These are phyloP conservation scores for Phasianus colchicus DNA, from an alignment of 2,113 vertebrate species.

Conservation along the genomic window DNA sequence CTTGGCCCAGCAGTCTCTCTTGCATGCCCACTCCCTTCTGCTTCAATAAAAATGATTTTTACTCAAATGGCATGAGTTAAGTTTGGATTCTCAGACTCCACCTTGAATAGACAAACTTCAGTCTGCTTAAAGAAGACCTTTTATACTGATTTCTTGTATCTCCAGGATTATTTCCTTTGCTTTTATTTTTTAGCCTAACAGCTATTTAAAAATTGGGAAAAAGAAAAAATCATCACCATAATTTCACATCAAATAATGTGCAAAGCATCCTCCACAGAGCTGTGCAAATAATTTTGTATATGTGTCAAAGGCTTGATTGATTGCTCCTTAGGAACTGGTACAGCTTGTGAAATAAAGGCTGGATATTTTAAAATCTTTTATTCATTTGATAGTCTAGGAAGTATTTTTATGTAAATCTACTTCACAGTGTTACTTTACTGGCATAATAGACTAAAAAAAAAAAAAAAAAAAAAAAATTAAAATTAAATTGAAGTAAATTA, in stretches of 20 bases:
- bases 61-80: background rate
- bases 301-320: background rate
- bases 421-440: background rate
- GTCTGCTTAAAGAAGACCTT: background rate
- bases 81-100: background rate
- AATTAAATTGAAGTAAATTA: background rate
- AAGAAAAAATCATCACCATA: background rate
- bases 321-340: background rate
- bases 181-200: background rate
- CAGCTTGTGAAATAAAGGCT: background rate
- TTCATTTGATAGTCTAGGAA: background rate
- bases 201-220: background rate
- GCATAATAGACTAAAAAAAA: background rate
- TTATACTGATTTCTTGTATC: background rate
- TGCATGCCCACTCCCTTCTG: rapidly evolving
- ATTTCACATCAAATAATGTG: background rate
- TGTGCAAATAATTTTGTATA: background rate
- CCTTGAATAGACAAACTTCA: background rate
- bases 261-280: background rate
- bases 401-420: background rate
- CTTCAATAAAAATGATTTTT: background rate
- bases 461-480: background rate
- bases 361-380: background rate
- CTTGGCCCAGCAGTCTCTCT: background rate
- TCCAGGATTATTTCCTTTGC: background rate